Percentiles rank a stretch among this genome's conserved stretches.
Conservation (phyloP, 1,140 invertebrate species). For the Lepeophtheirus salmonis region DNA sequence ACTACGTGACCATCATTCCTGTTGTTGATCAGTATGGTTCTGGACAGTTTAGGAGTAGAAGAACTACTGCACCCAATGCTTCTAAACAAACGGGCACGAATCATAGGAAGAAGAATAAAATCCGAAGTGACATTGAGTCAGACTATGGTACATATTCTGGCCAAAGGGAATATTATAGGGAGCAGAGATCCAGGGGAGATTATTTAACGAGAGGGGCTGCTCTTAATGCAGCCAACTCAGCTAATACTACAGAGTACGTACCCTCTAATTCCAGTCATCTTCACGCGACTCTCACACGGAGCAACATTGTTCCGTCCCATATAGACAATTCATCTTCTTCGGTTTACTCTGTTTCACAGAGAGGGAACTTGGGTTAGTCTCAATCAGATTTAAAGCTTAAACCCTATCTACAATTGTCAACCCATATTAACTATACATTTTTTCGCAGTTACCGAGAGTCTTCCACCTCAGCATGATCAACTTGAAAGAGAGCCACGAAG, state of each 20-base stretch:
- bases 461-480: conserved; percentile 3
- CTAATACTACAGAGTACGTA: neutral
- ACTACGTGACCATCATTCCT: neutral
- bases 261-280: neutral
- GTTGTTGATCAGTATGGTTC: neutral
- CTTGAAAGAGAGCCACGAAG: conserved; percentile 1
- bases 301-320: neutral
- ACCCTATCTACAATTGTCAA: neutral
- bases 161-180: conserved; percentile 14
- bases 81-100: neutral
- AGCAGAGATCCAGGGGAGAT: conserved; percentile 6
- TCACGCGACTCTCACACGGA: neutral
- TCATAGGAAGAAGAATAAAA: conserved; percentile 8
- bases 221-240: neutral
- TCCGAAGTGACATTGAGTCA: conserved; percentile 6
- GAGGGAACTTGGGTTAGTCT: neutral
- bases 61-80: neutral
- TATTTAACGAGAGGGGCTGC: conserved; percentile 16
- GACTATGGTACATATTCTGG: neutral
- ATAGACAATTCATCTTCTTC: neutral
- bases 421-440: neutral
- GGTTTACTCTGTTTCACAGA: neutral
- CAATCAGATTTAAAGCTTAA: neutral
- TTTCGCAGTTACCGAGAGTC: neutral
- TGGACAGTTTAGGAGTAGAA: neutral